phyloP scores from a whole-genome alignment of 2,888 invertebrate species.

The Poecilobothrus nobilitatus region DNA sequence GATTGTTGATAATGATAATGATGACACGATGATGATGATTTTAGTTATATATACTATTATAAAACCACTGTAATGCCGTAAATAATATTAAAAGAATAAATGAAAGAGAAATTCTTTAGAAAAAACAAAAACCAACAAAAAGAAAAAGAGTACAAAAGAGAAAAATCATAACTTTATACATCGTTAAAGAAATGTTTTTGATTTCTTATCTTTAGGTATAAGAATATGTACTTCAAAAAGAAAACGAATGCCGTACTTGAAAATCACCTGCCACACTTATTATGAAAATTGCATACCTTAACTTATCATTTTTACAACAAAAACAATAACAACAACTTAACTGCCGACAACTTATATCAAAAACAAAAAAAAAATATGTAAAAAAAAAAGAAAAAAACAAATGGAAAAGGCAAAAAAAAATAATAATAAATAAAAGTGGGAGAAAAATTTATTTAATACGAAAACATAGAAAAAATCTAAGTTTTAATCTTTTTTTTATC shows the following conservation, averaged over 20 bases:
- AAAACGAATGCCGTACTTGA: neutral
- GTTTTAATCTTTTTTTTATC: too few relatives aligned
- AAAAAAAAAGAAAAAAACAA: neutral
- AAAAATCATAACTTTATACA: neutral
- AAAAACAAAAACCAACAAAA: neutral
- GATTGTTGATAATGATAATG: too few relatives aligned
- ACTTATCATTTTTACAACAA: neutral
- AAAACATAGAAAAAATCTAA: neutral
- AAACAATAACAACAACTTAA: neutral
- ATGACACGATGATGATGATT: too few relatives aligned
- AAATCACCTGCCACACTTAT: slow-evolving; percentile 3
- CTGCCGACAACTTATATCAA: neutral
- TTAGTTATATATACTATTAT: too few relatives aligned
- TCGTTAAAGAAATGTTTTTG: slow-evolving; percentile 1
- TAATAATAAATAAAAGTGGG: neutral
- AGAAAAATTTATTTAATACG: neutral
- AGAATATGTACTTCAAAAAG: neutral
- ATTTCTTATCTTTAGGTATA: neutral
- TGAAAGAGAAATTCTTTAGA: neutral
- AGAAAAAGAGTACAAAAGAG: neutral
- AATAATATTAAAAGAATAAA: neutral
- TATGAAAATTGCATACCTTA: slow-evolving; percentile 4
- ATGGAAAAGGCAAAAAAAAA: neutral
- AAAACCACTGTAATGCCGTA: neutral
- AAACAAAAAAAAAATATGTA: neutral